A percentile compares a stretch with the other conserved stretches of the same genome.
These are phyloP conservation scores for Peromyscus eremicus DNA, from an alignment of 2,797 vertebrate species.

Conservation along the genomic window DNA sequence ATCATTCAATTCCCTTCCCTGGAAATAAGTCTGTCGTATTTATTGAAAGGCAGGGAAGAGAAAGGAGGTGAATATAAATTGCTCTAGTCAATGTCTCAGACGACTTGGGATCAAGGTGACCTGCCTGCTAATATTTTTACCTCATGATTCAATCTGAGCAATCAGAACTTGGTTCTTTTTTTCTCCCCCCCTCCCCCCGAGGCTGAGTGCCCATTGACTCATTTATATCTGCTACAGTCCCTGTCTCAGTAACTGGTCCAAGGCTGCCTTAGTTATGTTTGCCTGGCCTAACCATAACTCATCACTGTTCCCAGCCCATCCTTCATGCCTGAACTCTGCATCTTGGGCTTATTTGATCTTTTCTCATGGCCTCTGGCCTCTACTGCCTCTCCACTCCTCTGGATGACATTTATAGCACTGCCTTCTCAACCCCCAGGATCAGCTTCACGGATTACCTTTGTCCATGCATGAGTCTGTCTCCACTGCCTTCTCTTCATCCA, in stretches of 20 bases:
- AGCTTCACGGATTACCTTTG: background rate
- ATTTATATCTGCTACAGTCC: background rate
- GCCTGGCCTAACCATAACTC: background rate
- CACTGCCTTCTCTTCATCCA: background rate
- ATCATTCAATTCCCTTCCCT: background rate
- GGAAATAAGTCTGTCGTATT: background rate
- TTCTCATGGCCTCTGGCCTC: background rate
- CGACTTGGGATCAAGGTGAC: slow-evolving; percentile 34
- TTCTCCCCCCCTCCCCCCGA: background rate
- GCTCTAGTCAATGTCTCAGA: background rate
- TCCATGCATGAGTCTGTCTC: background rate
- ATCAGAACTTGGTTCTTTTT: background rate
- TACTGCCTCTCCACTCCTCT: background rate
- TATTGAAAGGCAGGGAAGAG: background rate
- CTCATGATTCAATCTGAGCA: background rate
- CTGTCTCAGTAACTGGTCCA: background rate
- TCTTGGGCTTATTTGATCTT: background rate
- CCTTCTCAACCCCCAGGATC: background rate
- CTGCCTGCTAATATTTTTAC: slow-evolving; percentile 27
- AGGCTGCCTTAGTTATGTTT: background rate
- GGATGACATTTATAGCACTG: accelerated
- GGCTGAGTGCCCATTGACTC: background rate
- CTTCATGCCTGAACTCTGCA: background rate
- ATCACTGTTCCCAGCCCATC: background rate
- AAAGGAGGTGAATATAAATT: background rate